Base-by-base conservation (phyloP, 2,113 vertebrate genomes). In the Lycaon pictus region DNA sequence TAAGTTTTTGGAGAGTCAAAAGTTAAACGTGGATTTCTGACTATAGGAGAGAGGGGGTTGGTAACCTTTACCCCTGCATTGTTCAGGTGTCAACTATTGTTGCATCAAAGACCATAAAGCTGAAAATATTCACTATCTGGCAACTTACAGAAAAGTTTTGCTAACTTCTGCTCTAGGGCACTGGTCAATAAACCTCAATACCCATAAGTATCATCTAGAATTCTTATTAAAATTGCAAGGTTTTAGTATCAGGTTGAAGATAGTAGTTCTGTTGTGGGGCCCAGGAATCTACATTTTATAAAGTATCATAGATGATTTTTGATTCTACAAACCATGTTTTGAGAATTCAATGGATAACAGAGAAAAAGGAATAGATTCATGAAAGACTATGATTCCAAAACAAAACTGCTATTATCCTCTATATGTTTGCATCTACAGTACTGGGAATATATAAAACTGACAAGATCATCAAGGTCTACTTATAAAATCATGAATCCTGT, bases 401-500 rank as follows among this genome's bases (percentile, higher is more conserved):
- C 22, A 88, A 92, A 95, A 82, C 25, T 60, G 4, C 65, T 83
- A 51, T 11, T 93, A 27, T 48, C n/a, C 19, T 95, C 60, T 76
- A 88, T 7, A 2, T 65, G 88, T 48, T 11, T 82, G 9, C 19
- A 94, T 13, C 56, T 71, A 76, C 0, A 69, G 43, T 53, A 76
- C 19, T 83, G 3, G 62, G 90, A 88, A 77, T 76, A 32, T 56
- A 93, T 69, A 87, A 93, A 71, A 86, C 20, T 55, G 27, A 48
- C 10, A 93, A 93, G n/a, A 93, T 95, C 43, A 76, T 65, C 58
- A 79, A 82, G 55, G 12, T 77, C 27, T 92, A 25, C 51, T 95
- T 89, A 85, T n/a, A 92, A 96, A 95, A 89, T 67, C 86, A 83
- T 37, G 56, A 93, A 72, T 79, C 8, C 17, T 37, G 29, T 2